Evolutionary conservation across 2,113 vertebrate species (phyloP).

Genomic region (human (Homo sapiens)): GRCh38 chr16:17815501-17816000

Average conservation of each 20-base stretch:
- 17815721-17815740: background rate
- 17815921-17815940: background rate
- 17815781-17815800: background rate
- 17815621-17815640: background rate
- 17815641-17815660: background rate
- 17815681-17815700: background rate
- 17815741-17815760: background rate
- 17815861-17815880: background rate
- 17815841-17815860: background rate
- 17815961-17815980: background rate
- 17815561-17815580: background rate
- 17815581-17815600: background rate
- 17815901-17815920: no score
- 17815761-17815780: background rate
- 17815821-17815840: background rate
- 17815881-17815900: background rate
- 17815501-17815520: background rate
- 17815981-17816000: background rate
- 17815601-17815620: background rate
- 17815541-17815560: background rate
- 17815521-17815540: background rate
- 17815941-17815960: background rate
- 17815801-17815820: background rate
- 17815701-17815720: background rate
- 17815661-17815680: background rate